A percentile compares a stretch with the other conserved stretches of the same genome.
Evolutionary conservation across 2,797 vertebrate genomes (phyloP).

Genomic region (Melanotaenia trifasciata): DNA sequence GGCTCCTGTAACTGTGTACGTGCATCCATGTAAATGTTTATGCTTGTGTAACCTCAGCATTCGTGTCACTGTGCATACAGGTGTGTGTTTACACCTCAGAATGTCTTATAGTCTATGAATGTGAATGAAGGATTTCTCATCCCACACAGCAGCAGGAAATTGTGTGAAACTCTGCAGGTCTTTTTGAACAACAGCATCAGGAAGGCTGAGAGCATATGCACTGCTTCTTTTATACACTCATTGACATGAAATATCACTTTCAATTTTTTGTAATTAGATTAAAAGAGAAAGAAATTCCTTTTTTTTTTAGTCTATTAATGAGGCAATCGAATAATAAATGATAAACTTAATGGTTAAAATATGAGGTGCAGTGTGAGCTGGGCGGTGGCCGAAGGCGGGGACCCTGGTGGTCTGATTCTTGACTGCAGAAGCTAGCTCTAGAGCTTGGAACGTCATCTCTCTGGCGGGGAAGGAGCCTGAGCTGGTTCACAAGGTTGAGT

Average conservation of each 20-base stretch:
- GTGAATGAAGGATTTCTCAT: conserved; percentile 47
- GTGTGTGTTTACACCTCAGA: conserved; percentile 20
- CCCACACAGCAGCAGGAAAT: conserved; percentile 45
- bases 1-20: conserved; percentile 10
- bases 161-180: conserved; percentile 44
- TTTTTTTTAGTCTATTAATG: neutral
- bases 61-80: neutral
- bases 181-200: conserved; percentile 27
- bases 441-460: no score
- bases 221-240: conserved; percentile 20
- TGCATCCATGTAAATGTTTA: conserved; percentile 6
- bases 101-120: conserved; percentile 41
- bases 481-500: no score
- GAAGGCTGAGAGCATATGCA: conserved; percentile 11
- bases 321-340: neutral
- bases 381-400: no score
- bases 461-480: no score
- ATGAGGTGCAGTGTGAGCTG: no score
- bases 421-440: no score
- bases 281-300: neutral
- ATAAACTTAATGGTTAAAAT: neutral
- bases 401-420: no score
- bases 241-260: conserved; percentile 15
- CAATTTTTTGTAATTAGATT: neutral
- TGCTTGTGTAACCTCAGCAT: neutral